These are phyloP conservation scores for Danaus chrysippus DNA, from an alignment of 2,888 invertebrate genomes.

Conservation along the genomic window DNA sequence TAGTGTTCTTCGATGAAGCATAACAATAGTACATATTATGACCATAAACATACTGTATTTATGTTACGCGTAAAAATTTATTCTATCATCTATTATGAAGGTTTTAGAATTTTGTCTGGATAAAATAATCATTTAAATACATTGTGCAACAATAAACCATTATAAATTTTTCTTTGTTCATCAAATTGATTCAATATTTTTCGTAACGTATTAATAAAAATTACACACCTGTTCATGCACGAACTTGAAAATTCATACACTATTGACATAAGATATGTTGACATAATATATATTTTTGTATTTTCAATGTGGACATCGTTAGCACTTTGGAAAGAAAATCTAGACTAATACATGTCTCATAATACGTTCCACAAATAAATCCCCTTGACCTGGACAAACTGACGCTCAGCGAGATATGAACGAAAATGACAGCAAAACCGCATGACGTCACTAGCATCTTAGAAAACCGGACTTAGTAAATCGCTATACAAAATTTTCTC, in stretches of 20 bases:
- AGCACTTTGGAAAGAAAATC: neutral
- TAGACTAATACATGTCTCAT: neutral
- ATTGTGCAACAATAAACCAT: neutral
- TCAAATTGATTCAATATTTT: neutral
- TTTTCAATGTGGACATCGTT: no score
- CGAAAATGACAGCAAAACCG: constrained; percentile 26
- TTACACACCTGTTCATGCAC: neutral
- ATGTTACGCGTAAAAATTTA: no score
- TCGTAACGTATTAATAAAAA: neutral
- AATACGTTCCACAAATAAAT: constrained; percentile 11
- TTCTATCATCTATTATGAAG: no score
- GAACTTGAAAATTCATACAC: neutral
- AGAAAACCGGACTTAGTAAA: constrained; percentile 21
- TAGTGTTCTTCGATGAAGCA: neutral
- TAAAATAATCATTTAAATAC: no score
- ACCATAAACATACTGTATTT: no score
- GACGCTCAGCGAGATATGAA: constrained; percentile 15
- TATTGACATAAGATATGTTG: no score
- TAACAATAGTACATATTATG: neutral
- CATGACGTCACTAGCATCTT: constrained; percentile 21
- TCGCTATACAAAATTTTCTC: constrained; percentile 24
- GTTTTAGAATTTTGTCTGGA: no score
- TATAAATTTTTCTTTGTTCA: neutral
- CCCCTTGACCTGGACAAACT: constrained; percentile 25
- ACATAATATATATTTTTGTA: no score